Base-by-base conservation (phyloP, 2,888 invertebrate genomes). In the Chalcosyrphus nemorum region DNA sequence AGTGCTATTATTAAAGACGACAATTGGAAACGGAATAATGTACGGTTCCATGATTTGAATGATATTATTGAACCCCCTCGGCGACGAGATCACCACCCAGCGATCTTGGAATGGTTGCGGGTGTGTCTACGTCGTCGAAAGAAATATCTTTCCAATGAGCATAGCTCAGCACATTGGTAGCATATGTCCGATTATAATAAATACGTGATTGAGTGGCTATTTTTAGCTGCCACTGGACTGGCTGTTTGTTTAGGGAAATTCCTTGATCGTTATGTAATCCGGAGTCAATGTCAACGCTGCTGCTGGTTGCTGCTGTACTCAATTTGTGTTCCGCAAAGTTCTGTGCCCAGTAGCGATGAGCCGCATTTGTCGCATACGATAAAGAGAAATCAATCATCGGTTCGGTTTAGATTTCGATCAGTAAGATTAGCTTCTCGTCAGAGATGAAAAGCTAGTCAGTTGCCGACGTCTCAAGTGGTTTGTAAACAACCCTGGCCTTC, bases 231-330 rank as follows among this genome's bases (percentile, higher is more conserved):
- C n/a, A n/a, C n/a, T 7, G 57, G 32, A 5, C 19, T 68, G 29
- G 52, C 6, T 17, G 54, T 68, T 77, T 77, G 61, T 54, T 70
- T 77, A 63, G 54, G 54, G 74, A 47, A 65, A 77, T 59, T 82
- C 59, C 52, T 59, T 65, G 59, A 57, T 66, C 38, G 21, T 68
- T 72, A 54, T 77, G 76, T 82, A 82, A 77, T 72, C 65, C 72
- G 7, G 35, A 72, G 66, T 66, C 82, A 82, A 82, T 77, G 82
- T 77, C 82, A 82, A 72, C 35, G 47, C 15, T 45, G 45, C 38
- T 57, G 59, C 4, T n/a, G n/a, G n/a, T n/a, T n/a, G n/a, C n/a
- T n/a, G n/a, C n/a, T n/a, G n/a, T n/a, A n/a, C n/a, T 32, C 52
- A 54, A 38, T 27, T 4, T 66, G 50, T 66, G 59, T 81, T 81